Base-by-base conservation (phyloP, 1,140 invertebrate genomes). In the Apis florea region DNA sequence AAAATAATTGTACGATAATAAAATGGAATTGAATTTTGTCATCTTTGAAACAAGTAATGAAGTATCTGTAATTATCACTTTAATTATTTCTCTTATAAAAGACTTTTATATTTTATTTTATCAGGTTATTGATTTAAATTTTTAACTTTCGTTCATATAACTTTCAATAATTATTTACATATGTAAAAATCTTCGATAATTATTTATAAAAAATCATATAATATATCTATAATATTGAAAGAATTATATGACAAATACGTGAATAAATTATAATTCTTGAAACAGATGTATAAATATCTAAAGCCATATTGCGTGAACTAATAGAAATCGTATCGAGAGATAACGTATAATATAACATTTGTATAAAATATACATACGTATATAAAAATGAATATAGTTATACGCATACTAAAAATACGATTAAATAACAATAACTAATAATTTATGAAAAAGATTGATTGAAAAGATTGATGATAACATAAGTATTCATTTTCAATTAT, bases 261-360 rank as follows among this genome's bases (percentile, higher is more conserved):
- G 31, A 26, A 26, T n/a, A 21, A 70, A 21, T 70, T 26, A 54
- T 31, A 54, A 21, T 31, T 13, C 17, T 49, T 21, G 71, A 59
- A 59, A 73, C 71, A 73, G 56, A 73, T 73, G 71, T 73, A 56
- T 40, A 47, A n/a, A 47, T 73, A 73, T 73, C 71, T 15, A 73
- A 59, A n/a, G 13, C 31, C 59, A 73, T 31, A 73, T 47, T 59
- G 54, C 21, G 21, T 58, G 56, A 24, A 59, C 15, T 47, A 73
- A 73, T 73, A 40, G 26, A 56, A 73, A 47, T 31, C 13, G 2
- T 59, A 73, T 73, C 56, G 19, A 24, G 13, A 19, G 13, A 47
- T n/a, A 19, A 17, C 19, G n/a, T 21, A 31, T 26, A n/a, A 8
- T 47, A 13, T 13, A 12, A 74, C 40, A 53, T 63, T 26, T 26